Conservation (phyloP, 2,113 vertebrate genomes). For the Colinus virginianus region DNA sequence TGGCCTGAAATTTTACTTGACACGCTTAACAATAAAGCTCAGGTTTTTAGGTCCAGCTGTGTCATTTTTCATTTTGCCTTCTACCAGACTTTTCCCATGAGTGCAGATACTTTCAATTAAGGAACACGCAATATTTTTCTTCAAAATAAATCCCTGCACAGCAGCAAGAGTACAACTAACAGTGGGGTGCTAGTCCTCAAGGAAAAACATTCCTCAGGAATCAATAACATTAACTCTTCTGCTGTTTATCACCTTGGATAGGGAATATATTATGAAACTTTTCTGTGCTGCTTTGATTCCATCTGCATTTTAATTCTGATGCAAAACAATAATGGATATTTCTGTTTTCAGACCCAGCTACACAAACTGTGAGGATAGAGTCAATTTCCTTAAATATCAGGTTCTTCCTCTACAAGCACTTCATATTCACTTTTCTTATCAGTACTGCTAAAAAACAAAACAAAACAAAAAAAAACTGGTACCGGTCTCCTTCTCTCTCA, state of each 20-base stretch:
- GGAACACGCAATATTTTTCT: not conserved
- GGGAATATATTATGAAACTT: not conserved
- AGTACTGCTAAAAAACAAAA: not conserved
- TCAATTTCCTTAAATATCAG: not conserved
- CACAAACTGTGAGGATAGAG: not conserved
- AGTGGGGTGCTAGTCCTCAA: not conserved
- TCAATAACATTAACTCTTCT: not conserved
- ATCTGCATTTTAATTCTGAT: not conserved
- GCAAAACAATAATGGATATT: not conserved
- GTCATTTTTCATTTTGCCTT: not conserved
- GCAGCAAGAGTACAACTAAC: not conserved
- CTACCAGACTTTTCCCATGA: not conserved
- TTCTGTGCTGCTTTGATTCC: not conserved
- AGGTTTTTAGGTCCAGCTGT: not conserved
- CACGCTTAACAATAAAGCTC: not conserved
- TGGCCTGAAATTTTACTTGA: not conserved
- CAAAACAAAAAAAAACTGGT: not conserved
- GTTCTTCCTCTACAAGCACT: not conserved
- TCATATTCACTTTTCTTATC: accelerated
- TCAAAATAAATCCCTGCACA: not conserved
- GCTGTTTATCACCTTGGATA: not conserved
- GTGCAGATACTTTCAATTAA: not conserved
- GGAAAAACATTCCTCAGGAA: not conserved
- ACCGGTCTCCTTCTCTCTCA: not conserved
- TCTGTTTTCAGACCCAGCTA: not conserved